Evolutionary conservation across 1,140 invertebrate genomes (phyloP), one percentile per base, ranked within the genome.

Genomic region (Drosophila cardini): DNA sequence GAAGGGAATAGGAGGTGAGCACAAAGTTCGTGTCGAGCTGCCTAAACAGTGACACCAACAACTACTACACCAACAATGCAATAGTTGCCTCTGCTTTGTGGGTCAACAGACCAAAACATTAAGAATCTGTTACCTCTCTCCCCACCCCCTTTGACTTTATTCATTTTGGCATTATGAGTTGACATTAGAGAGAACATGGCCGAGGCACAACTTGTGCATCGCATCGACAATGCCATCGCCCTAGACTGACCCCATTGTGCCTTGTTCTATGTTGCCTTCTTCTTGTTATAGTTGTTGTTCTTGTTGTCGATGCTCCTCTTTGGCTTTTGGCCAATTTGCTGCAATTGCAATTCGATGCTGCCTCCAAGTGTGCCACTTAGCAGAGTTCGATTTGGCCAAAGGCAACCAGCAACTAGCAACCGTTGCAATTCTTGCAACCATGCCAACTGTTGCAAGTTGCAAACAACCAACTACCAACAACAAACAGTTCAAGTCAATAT

Each of bases 181-280:
- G 76, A 76, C 76, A 78, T 78, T 76, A 72, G 56, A 71, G 71
- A 60, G 72, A 67, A 75, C 76, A 78, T 78, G 75, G 71, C 64
- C 60, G 55, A 74, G 55, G 64, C 60, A 38, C 60, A 75, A 56
- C 42, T 53, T 73, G 63, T 73, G 42, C 71, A 48, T 45, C 15
- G 45, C 42, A 52, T 52, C 61, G 38, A 26, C 75, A 77, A 74
- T 77, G 64, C 74, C 72, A 84, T 76, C 80, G 80, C 80, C 80
- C 80, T 84, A 77, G 60, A 76, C 76, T 85, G 80, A 84, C 80
- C 80, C 61, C 80, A 69, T 80, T 84, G 77, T 76, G 67, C 42
- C 45, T 80, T 80, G 72, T 72, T 68, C 46, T 42, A 5, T 13
- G 42, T 30, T 1, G 56, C 21, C 21, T 26, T 3, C 21, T 30